A percentile compares a stretch with the other conserved stretches of the same genome.
Conservation (phyloP, 2,113 vertebrate species). For the Pelobates fuscus region DNA sequence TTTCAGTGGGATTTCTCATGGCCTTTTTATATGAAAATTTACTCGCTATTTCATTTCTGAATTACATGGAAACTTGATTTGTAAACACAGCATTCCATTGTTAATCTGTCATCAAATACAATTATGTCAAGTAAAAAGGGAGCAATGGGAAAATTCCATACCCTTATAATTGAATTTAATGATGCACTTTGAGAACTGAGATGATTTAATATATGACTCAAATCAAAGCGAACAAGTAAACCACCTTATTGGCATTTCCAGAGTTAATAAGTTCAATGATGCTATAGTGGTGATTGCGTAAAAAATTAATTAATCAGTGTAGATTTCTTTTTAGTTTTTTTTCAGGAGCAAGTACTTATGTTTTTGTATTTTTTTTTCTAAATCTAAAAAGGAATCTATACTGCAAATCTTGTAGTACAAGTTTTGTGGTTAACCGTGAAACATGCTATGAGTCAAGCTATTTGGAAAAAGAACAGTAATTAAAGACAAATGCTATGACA, state of each 20-base stretch:
- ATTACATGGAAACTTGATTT: constrained; percentile 33
- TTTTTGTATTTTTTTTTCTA: constrained; percentile 32
- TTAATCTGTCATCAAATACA: constrained; percentile 45
- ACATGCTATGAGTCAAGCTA: constrained; percentile 74
- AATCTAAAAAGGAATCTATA: constrained; percentile 67
- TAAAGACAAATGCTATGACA: constrained; percentile 85
- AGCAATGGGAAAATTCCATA: constrained; percentile 36
- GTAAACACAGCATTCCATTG: constrained; percentile 45
- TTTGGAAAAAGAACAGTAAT: constrained; percentile 77
- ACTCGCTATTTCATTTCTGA: constrained; percentile 8
- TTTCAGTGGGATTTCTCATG: constrained; percentile 26
- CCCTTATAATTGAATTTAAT: constrained; percentile 24
- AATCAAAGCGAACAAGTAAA: not conserved
- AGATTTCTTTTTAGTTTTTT: constrained; percentile 58
- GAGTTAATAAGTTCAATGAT: constrained; percentile 10
- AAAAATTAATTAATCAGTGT: constrained; percentile 54
- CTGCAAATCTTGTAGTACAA: constrained; percentile 76
- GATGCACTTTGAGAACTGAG: constrained; percentile 1
- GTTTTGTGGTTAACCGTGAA: constrained; percentile 80
- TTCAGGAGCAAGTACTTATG: constrained; percentile 63
- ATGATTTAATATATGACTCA: not conserved
- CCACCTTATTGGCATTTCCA: not conserved
- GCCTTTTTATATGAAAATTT: constrained; percentile 27
- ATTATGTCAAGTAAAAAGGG: constrained; percentile 23
- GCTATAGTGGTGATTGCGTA: constrained; percentile 25